Base-by-base conservation (phyloP, 2,113 vertebrate genomes). In the Coregonus clupeaformis region DNA sequence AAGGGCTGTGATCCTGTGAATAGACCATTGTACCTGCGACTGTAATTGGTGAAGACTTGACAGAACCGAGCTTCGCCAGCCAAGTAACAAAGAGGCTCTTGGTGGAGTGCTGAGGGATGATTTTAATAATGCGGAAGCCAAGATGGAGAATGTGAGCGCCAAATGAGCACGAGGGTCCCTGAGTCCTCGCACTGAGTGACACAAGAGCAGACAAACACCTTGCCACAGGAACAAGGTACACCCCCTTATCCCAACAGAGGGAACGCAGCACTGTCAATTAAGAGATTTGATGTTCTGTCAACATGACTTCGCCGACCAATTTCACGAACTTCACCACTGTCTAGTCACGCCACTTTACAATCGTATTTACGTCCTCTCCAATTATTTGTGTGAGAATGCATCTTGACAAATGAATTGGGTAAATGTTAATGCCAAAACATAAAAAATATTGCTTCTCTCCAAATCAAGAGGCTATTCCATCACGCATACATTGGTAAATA, bases 31-130 rank as follows among this genome's bases (percentile, higher is more conserved):
- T 98, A 97, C 94, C 96, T 96, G 95, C 94, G 81, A 97, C 95
- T 97, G 95, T 99, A 99, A 99, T 98, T 99, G 96, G 96, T 96
- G 96, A 93, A 92, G 96, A 94, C 93, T 96, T 98, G 97, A 98
- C 98, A 98, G 95, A 96, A 95, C 95, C 91, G 93, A 95, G 94
- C 94, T 95, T 93, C 95, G 94, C 93, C 95, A 94, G 96, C 95
- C 92, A 91, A 94, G 96, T 97, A 98, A 98, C 96, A 98, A 98
- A 98, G 96, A 95, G 93, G 92, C 93, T 93, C 94, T 95, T 94
- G 94, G 94, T 94, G 92, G 95, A 95, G 94, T 4, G 94, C 96
- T 95, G 97, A 97, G 96, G 97, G 95, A 96, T 95, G 94, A 98
- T 98, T 97, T 98, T 98, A 96, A 98, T 98, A 98, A 99, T 97